A percentile compares a stretch with the other conserved stretches of the same genome.
These are phyloP conservation scores for Sebastolobus altivelis DNA, from an alignment of 2,797 vertebrate species.

Conservation along the genomic window DNA sequence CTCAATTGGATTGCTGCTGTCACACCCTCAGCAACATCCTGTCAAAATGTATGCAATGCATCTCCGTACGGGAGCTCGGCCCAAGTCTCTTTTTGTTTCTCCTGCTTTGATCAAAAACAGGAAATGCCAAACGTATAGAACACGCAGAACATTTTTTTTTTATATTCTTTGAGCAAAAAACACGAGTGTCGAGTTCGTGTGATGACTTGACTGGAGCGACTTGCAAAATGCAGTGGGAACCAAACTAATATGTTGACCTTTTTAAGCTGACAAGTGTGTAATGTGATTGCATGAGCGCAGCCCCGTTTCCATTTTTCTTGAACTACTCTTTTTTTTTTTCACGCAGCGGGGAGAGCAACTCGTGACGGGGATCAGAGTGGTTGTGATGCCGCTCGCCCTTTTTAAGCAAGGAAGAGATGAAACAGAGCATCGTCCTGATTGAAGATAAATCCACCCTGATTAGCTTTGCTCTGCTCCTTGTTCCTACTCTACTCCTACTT, in stretches of 20 bases:
- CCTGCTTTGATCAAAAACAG: conserved; percentile 17
- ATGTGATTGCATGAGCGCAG: conserved; percentile 71
- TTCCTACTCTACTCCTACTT: conserved; percentile 4
- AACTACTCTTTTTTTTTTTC: conserved; percentile 49
- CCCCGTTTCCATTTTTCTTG: conserved; percentile 61
- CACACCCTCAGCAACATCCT: conserved; percentile 31
- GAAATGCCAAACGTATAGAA: conserved; percentile 16
- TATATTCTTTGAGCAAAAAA: conserved; percentile 10
- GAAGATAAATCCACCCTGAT: conserved; percentile 71
- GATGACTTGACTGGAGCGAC: conserved; percentile 43
- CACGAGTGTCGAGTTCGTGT: background rate
- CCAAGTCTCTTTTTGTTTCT: background rate
- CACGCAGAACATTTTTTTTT: conserved; percentile 4
- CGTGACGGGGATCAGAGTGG: conserved; percentile 60
- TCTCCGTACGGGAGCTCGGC: background rate
- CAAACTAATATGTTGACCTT: conserved; percentile 83
- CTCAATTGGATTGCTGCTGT: conserved; percentile 47
- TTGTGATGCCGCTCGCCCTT: conserved; percentile 62
- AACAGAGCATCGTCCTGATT: conserved; percentile 58
- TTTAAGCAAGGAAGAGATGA: conserved; percentile 64
- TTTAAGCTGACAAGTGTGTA: conserved; percentile 83
- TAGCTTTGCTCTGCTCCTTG: conserved; percentile 48
- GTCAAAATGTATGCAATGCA: background rate
- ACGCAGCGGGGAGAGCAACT: conserved; percentile 47
- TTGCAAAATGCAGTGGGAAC: conserved; percentile 43